Evolutionary conservation across 53 echinoderm and acorn worm species (phyloP).

Genomic region (Patiria pectinifera): DNA sequence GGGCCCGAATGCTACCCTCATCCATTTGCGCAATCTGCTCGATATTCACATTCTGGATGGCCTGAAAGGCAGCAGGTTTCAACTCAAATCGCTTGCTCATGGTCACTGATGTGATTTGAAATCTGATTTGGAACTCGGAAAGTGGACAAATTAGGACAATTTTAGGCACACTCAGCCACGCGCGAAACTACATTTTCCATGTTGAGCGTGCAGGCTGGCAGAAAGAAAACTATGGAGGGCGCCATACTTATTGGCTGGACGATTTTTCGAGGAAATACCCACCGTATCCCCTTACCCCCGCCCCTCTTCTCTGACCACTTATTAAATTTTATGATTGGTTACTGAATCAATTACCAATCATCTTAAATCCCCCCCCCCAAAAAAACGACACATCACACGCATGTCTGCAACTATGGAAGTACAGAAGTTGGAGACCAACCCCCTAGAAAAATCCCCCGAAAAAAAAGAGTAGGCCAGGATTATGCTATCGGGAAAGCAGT

Average conservation of each 20-base stretch:
- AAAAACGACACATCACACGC: no score
- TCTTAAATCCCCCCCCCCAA: no score
- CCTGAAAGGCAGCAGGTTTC: slow-evolving; percentile 83
- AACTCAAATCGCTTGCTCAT: slow-evolving; percentile 66
- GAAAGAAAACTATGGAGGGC: neutral
- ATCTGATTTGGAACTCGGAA: neutral
- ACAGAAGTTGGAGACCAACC: no score
- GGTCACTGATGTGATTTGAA: neutral
- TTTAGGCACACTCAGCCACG: neutral
- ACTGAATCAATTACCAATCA: no score
- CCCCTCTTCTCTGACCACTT: no score
- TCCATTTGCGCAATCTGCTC: slow-evolving; percentile 76
- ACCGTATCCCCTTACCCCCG: no score
- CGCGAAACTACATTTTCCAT: neutral
- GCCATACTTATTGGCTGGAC: neutral
- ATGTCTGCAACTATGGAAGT: no score
- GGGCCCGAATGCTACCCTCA: slow-evolving; percentile 82
- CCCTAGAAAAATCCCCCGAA: no score
- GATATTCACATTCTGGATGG: slow-evolving; percentile 95
- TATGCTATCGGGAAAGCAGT: no score
- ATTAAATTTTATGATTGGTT: no score
- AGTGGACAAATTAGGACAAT: neutral
- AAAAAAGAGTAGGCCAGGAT: no score
- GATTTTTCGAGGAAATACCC: no score
- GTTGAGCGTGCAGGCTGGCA: neutral